Evolutionary conservation across 2,888 invertebrate species (phyloP).

Genomic region (Acrocyrtus sp.): DNA sequence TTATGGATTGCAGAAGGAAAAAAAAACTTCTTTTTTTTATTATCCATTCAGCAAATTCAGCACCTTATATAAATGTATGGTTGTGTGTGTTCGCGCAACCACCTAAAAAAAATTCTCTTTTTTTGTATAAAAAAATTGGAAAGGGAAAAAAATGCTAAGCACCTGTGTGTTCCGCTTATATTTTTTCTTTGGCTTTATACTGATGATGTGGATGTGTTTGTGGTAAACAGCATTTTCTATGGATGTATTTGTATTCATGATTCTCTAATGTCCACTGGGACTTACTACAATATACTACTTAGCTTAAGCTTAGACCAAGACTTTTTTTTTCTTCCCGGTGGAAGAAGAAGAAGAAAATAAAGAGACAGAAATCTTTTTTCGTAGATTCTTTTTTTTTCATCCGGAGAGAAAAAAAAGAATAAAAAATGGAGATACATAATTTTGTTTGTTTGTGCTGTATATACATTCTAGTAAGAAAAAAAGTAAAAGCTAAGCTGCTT

Average conservation of each 20-base stretch:
- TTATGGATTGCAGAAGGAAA: constrained; percentile 20
- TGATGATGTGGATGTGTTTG: constrained; percentile 45
- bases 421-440: too few species aligned
- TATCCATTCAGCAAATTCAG: constrained; percentile 47
- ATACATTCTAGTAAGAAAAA: too few species aligned
- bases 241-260: constrained; percentile 49
- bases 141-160: constrained; percentile 41
- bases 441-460: too few species aligned
- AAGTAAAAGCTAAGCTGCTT: constrained; percentile 28
- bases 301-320: constrained; percentile 12
- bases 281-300: constrained; percentile 40
- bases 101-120: too few species aligned
- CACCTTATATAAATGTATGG: constrained; percentile 37
- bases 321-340: constrained; percentile 4
- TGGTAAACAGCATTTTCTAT: constrained; percentile 47
- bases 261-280: constrained; percentile 49
- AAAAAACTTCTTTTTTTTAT: too few species aligned
- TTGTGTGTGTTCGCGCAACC: too few species aligned
- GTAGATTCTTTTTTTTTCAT: too few species aligned
- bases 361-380: too few species aligned
- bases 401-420: too few species aligned
- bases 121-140: neutral
- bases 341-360: too few species aligned
- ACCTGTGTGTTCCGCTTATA: constrained; percentile 29
- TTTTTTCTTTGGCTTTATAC: constrained; percentile 15